Percentiles rank a stretch among this genome's conserved stretches.
These are phyloP conservation scores for Mystacornis crossleyi DNA, from an alignment of 2,113 vertebrate genomes.

Conservation along the genomic window DNA sequence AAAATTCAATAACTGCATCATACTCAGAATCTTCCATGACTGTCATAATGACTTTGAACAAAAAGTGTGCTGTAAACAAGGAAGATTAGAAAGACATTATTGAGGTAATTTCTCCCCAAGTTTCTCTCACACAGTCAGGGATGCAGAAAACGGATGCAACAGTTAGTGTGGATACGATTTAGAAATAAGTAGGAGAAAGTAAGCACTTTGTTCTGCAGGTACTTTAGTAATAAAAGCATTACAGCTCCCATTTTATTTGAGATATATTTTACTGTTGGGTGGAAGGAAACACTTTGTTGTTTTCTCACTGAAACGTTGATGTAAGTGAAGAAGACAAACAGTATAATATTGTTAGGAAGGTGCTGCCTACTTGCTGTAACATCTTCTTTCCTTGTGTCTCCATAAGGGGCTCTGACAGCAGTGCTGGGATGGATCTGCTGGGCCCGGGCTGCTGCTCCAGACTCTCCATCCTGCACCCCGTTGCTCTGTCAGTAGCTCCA, in stretches of 20 bases:
- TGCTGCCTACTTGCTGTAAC: background rate
- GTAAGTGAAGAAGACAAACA: background rate
- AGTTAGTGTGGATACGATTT: background rate
- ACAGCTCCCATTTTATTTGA: background rate
- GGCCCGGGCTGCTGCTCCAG: background rate
- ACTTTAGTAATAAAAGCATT: background rate
- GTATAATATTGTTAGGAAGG: background rate
- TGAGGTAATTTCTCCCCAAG: constrained; percentile 49
- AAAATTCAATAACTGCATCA: constrained; percentile 75
- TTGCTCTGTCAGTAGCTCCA: accelerated
- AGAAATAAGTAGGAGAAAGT: background rate
- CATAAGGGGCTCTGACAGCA: background rate
- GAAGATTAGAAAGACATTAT: constrained; percentile 68
- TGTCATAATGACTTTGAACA: constrained; percentile 67
- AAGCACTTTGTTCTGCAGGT: background rate
- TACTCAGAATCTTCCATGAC: constrained; percentile 49
- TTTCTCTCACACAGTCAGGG: constrained; percentile 4
- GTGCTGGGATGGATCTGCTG: accelerated
- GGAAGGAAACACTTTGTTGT: background rate
- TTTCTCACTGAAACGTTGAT: background rate
- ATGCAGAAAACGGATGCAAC: background rate
- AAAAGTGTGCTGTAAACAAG: constrained; percentile 67
- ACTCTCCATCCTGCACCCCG: background rate
- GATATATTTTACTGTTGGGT: background rate
- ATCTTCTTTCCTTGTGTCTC: background rate